Conservation (phyloP, 2,797 vertebrate genomes). For the Halcyon badia region DNA sequence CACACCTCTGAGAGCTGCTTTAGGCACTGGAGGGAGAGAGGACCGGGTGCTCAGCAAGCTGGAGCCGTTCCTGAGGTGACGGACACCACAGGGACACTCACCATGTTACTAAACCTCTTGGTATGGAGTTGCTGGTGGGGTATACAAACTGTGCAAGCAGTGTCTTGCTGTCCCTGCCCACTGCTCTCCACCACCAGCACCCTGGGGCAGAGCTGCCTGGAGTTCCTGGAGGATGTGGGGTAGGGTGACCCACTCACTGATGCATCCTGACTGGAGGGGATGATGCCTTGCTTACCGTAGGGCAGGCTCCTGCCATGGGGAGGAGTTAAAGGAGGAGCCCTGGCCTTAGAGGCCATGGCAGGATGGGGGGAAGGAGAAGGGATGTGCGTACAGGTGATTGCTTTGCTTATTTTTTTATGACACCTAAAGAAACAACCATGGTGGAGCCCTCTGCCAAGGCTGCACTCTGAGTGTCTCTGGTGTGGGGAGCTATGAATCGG, state of each 20-base stretch:
- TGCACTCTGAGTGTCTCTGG: neutral
- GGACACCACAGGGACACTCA: rapidly evolving
- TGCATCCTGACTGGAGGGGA: rapidly evolving
- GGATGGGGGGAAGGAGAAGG: neutral
- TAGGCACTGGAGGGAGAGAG: neutral
- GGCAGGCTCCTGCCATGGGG: rapidly evolving
- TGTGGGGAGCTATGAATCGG: rapidly evolving
- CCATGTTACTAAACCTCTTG: neutral
- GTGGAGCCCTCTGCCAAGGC: neutral
- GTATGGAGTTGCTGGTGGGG: neutral
- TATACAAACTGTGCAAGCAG: neutral
- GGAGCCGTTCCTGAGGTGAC: neutral
- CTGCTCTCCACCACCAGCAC: rapidly evolving
- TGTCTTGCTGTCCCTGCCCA: neutral
- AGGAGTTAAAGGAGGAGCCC: neutral
- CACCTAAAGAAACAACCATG: rapidly evolving
- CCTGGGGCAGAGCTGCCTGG: neutral
- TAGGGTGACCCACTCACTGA: rapidly evolving
- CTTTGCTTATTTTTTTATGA: neutral
- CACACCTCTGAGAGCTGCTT: no score
- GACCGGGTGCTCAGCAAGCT: rapidly evolving
- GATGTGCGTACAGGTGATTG: neutral
- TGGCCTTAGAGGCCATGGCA: neutral
- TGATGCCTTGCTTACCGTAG: no score
- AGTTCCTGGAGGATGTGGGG: no score